A percentile compares a stretch with the other conserved stretches of the same genome.
phyloP scores from a whole-genome alignment of 1,140 invertebrate genomes.

The Heliconius congener region DNA sequence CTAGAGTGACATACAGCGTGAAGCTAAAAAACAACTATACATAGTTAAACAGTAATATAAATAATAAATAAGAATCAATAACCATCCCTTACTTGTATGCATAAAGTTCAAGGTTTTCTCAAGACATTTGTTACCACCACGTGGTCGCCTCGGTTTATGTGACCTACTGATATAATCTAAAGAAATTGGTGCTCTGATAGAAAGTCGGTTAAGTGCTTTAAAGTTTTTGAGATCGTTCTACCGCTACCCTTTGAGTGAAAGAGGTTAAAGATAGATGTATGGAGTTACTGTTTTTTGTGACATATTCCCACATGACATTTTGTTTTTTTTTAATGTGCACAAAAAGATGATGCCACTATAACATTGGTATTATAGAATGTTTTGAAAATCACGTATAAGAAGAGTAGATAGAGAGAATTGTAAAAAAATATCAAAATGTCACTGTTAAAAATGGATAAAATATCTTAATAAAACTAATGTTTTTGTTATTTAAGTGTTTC shows the following conservation, averaged over 20 bases:
- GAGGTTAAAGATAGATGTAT: slow-evolving; percentile 28
- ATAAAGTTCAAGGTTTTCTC: slow-evolving; percentile 33
- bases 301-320: not conserved
- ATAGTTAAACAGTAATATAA: not conserved
- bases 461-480: too few relatives aligned
- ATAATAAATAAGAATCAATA: not conserved
- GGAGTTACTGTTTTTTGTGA: not conserved
- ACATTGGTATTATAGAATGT: too few relatives aligned
- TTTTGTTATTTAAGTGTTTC: too few relatives aligned
- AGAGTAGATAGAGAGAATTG: too few relatives aligned
- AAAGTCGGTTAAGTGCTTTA: slow-evolving; percentile 40
- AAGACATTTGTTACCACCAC: slow-evolving; percentile 12
- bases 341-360: too few relatives aligned
- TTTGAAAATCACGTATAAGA: too few relatives aligned
- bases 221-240: slow-evolving; percentile 37
- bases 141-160: slow-evolving; percentile 16
- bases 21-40: too few relatives aligned
- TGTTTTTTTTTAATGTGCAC: not conserved
- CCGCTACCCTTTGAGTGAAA: slow-evolving; percentile 25
- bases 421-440: too few relatives aligned
- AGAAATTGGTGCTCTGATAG: slow-evolving; percentile 25
- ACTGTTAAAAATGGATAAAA: too few relatives aligned
- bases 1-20: too few relatives aligned
- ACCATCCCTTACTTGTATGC: not conserved
- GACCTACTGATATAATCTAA: slow-evolving; percentile 30